Percentiles rank a stretch among this genome's conserved stretches.
phyloP scores from a whole-genome alignment of 1,140 invertebrate genomes.

The Camponotus floridanus region DNA sequence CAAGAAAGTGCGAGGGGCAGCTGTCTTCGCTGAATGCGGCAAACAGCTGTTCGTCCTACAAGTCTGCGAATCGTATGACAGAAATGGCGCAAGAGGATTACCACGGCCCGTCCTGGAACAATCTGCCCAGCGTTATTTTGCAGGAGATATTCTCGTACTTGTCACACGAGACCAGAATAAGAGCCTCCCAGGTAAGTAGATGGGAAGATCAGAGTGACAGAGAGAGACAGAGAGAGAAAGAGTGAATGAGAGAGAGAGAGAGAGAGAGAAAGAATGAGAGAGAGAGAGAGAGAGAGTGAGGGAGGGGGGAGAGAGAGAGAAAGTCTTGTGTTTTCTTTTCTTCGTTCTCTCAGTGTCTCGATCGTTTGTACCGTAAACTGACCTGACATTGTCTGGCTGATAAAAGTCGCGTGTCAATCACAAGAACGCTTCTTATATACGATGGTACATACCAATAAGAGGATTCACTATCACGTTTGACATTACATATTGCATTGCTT shows the following conservation, averaged over 20 bases:
- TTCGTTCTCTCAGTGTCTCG: not conserved
- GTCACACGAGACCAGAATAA: slow-evolving; percentile 86
- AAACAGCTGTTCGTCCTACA: slow-evolving; percentile 82
- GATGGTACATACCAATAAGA: not conserved
- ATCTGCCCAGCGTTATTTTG: slow-evolving; percentile 88
- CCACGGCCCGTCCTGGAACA: slow-evolving; percentile 85
- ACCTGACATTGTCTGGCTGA: slow-evolving; percentile 48
- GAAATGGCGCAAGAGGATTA: slow-evolving; percentile 78
- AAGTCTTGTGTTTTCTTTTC: slow-evolving; percentile 36
- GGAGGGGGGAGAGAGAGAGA: not conserved
- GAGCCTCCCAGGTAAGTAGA: slow-evolving; percentile 85
- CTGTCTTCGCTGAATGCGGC: slow-evolving; percentile 69
- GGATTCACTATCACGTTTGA: not conserved
- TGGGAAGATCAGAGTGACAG: not conserved
- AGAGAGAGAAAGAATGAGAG: too few species aligned
- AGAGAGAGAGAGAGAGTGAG: not conserved
- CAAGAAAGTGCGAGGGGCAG: slow-evolving; percentile 77
- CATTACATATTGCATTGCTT: not conserved
- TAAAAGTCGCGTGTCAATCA: slow-evolving; percentile 23
- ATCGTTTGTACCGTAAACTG: slow-evolving; percentile 52
- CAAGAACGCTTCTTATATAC: not conserved
- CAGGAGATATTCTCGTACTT: slow-evolving; percentile 89
- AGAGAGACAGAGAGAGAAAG: not conserved
- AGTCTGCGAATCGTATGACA: slow-evolving; percentile 65
- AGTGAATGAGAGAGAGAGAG: too few species aligned